Percentiles rank a stretch among this genome's conserved stretches.
Conservation (phyloP, 2,113 vertebrate species). For the Pyrgilauda ruficollis region DNA sequence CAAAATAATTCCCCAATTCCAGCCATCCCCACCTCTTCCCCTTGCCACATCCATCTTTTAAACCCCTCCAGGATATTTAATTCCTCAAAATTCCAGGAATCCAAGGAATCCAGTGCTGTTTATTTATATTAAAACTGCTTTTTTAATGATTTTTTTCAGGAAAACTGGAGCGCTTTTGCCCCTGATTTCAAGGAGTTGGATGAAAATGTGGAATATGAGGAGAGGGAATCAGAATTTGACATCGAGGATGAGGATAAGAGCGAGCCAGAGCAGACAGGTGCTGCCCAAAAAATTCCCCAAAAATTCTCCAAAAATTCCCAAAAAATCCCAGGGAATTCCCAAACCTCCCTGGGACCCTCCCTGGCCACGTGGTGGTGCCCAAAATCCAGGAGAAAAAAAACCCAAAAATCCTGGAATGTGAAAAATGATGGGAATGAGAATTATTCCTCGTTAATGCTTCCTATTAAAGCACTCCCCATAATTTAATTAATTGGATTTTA, state of each 20-base stretch:
- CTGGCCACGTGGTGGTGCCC: not conserved
- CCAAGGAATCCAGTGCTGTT: not conserved
- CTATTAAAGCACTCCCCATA: fast-evolving
- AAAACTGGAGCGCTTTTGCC: slow-evolving; percentile 99
- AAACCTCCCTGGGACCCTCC: not conserved
- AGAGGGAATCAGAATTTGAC: slow-evolving; percentile 96
- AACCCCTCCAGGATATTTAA: not conserved
- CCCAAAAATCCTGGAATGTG: fast-evolving
- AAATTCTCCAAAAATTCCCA: fast-evolving
- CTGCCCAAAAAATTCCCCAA: not conserved
- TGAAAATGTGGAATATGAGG: slow-evolving; percentile 97
- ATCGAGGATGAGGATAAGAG: slow-evolving; percentile 99
- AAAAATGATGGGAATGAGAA: fast-evolving
- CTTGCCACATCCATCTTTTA: fast-evolving
- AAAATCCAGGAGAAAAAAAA: not conserved
- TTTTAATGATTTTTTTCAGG: slow-evolving; percentile 65
- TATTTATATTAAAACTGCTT: fast-evolving
- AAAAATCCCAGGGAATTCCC: not conserved
- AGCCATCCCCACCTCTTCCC: not conserved
- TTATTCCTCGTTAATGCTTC: not conserved
- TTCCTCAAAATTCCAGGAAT: fast-evolving
- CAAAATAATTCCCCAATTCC: not conserved
- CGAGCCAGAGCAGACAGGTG: slow-evolving; percentile 96
- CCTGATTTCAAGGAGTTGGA: slow-evolving; percentile 98
- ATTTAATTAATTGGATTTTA: not conserved